Base-by-base conservation (phyloP, 2,113 vertebrate genomes). In the Sinocyclocheilus rhinocerous region DNA sequence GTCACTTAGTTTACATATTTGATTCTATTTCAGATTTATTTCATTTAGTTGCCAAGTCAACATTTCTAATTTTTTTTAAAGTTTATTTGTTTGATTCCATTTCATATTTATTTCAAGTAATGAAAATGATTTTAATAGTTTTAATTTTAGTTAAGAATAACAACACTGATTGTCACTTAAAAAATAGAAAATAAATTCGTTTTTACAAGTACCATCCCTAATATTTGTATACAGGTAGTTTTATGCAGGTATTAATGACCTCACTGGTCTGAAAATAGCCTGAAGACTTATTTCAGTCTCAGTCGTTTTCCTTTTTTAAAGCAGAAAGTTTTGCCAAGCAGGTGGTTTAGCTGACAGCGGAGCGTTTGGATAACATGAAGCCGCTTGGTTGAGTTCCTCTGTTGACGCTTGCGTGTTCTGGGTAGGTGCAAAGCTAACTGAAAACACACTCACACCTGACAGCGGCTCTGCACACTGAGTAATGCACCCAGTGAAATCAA, bases 381-480 rank as follows among this genome's bases (percentile, higher is more conserved):
- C 29, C 8, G 8, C 5, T 39, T 20, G 7, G 29, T 9, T 3
- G 6, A 8, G 15, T 7, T 29, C 26, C 65, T 20, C 18, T 36
- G 67, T 20, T 69, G 67, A 11, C 33, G 18, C 67, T 22, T 33
- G 90, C 82, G 79, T 61, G 83, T 81, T 72, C 81, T 88, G 84
- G 88, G 81, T 88, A 89, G 88, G 85, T 88, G 84, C 69, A 84
- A 84, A 80, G 42, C 82, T 61, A 92, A 83, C 88, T 91, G 81
- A 75, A 59, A 61, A 73, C 70, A 81, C 91, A 90, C 84, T 84
- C 85, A 91, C 85, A 81, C 75, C 87, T 91, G 88, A 90, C 86
- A 84, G 87, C 65, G 87, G 8, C 57, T 61, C 81, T 88, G 90
- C 33, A 79, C n/a, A 26, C n/a, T 84, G 63, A 48, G 77, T 91